Base-by-base conservation (phyloP, 2,888 invertebrate genomes). In the Lathronympha strigana region DNA sequence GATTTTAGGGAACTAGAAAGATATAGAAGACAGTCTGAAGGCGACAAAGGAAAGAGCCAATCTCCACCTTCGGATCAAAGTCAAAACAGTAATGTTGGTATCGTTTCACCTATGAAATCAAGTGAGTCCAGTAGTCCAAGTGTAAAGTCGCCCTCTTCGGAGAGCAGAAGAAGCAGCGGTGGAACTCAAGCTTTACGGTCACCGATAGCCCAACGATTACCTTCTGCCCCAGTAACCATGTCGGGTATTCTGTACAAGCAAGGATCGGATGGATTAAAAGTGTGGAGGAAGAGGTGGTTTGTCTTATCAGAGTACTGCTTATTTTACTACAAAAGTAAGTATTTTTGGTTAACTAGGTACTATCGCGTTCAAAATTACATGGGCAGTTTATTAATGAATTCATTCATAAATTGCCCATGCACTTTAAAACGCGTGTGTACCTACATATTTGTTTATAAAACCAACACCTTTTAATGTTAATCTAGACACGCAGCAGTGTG, bases 281-380 rank as follows among this genome's bases (percentile, higher is more conserved):
- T 97, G 45, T 98, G 98, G 98, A 96, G 98, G 82, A 97, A 97
- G 82, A 94, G 98, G 67, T 98, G 98, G 98, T 98, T 97, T 90
- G 98, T 98, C 43, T 92, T 98, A 63, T 96, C 97, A 31, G 98
- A 98, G 83, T 98, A 97, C 86, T 98, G 98, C 81, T 93, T 98
- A 68, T 98, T 97, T 90, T 98, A 98, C 82, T 98, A 98, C 86
- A 98, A 98, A 94, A 96, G 97, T 97, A 84, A 91, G 92, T 87
- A 64, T 61, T 23, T 5, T 9, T 21, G 0, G 8, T 3, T 61
- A 45, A 11, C 3, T 13, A 21, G 19, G 28, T 25, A 13, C 1
- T 51, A 25, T n/a, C n/a, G 25, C 47, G 28, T 28, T 8, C 28
- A 28, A 1, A 28, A 8, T 28, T 4, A 1, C 8, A 28, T 28